Conservation (phyloP, 2,888 invertebrate genomes). For the Rutpela maculata region DNA sequence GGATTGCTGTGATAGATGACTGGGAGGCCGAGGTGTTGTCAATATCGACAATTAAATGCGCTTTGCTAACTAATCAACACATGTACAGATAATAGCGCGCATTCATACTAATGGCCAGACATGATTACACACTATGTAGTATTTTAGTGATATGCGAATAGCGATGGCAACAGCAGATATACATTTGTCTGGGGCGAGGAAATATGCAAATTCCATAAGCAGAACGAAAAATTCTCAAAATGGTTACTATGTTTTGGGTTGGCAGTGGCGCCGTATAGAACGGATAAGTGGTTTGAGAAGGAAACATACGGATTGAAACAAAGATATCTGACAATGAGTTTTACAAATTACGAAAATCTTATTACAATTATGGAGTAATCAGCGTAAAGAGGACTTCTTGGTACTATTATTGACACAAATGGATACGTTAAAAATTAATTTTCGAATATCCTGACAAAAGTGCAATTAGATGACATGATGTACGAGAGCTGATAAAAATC, state of each 20-base stretch:
- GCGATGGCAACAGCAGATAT: conserved; percentile 49
- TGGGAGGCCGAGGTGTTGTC: conserved; percentile 42
- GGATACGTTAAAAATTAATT: too few species aligned
- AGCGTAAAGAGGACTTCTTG: too few species aligned
- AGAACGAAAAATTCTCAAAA: background rate
- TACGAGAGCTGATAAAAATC: too few species aligned
- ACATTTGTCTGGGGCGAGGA: conserved; percentile 43
- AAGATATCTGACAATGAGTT: too few species aligned
- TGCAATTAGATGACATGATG: too few species aligned
- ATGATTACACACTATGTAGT: conserved; percentile 48
- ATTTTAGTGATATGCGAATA: conserved; percentile 52
- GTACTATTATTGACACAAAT: too few species aligned
- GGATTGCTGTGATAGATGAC: conserved; percentile 34
- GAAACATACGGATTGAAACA: too few species aligned
- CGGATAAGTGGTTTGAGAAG: too few species aligned
- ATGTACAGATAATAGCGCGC: conserved; percentile 42
- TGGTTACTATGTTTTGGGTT: background rate
- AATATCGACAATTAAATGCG: conserved; percentile 43
- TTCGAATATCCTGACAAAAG: too few species aligned
- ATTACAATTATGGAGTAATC: too few species aligned
- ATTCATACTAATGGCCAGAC: conserved; percentile 43
- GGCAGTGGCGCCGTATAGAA: background rate
- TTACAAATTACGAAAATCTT: too few species aligned
- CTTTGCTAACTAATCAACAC: conserved; percentile 48
- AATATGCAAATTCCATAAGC: conserved; percentile 12